Evolutionary conservation across 2,113 vertebrate species (phyloP), one percentile per base, ranked within the genome.

Genomic region (Tretioscincus oriximinensis): DNA sequence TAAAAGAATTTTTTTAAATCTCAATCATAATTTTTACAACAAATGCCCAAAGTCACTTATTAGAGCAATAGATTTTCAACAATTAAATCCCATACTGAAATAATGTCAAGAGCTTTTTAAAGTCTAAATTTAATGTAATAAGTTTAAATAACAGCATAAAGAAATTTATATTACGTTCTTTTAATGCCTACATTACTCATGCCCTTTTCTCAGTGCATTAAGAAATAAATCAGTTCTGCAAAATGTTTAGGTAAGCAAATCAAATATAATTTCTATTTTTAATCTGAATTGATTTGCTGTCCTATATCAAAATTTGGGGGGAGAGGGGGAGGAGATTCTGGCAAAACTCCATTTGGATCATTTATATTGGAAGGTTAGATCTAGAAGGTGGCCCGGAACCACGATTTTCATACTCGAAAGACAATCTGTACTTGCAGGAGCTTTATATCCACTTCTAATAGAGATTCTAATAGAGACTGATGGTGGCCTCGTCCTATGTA

Each of bases 211-310:
- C 0, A n/a, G 0, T n/a, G 11, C 5, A 2, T 80, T 41, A 61
- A 58, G 9, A 9, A 73, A 20, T 64, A 18, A 77, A 35, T 71
- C 21, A 64, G 28, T 24, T 49, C 14, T 2, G 61, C 18, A 41
- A 73, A 49, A 47, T 29, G 4, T 47, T 67, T n/a, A 87, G 75
- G 70, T 73, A 1, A 68, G 1, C 47, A 84, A 45, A 6, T 60
- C 28, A 81, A 26, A 86, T 77, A 68, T 70, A 58, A 18, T 89
- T 81, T 65, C 16, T 6, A n/a, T 82, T 77, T 47, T 90, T 86
- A 41, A 41, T 41, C 35, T 41, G 2, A 41, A 41, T 5, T 41
- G 35, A 41, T 41, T 41, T 41, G 35, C 35, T 41, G 35, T 41
- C 35, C 35, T 41, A 41, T 41, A 41, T 41, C 5, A 4, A 41